Base-by-base conservation (phyloP, 2,888 invertebrate genomes). In the Agrotis exclamationis region DNA sequence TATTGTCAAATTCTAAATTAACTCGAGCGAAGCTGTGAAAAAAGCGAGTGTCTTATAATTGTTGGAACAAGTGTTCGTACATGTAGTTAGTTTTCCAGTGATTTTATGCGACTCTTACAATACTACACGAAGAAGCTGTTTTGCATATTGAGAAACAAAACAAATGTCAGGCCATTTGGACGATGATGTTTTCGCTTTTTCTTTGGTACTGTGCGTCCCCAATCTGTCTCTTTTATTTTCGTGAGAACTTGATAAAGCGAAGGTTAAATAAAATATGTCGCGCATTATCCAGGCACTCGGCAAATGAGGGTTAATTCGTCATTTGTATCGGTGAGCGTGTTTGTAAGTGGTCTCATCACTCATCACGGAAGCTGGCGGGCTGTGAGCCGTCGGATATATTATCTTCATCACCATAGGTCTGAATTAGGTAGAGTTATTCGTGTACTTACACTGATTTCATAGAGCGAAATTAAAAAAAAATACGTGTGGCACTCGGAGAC, bases 291-390 rank as follows among this genome's bases (percentile, higher is more conserved):
- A 72, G 33, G 48, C n/a, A 33, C 48, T 56, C 18, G 47, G 22
- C 39, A 33, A 56, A 77, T 60, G 82, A 80, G 67, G 81, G 82
- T 76, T 60, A 56, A 63, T 53, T 60, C 33, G 63, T 56, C 39
- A 63, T 77, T 69, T 56, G 70, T 51, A 70, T 54, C 51, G 20
- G 59, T 18, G 63, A 28, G 59, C 78, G 48, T 78, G 72, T 50
- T 71, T 18, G 24, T 50, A 33, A 72, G 79, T 71, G 72, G 44
- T 13, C 44, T 78, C 79, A 71, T 78, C 18, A 20, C 18, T 72
- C 79, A 56, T 13, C 44, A 48, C 39, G 63, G 11, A 18, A 44
- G 24, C 53, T 28, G 64, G 28, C 28, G 45, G 9, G 3, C 54
- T 28, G 44, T 44, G 48, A 77, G 16, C 39, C 48, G 3, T 11